Base-by-base conservation (phyloP, 2,888 invertebrate species). In the Mechanitis mazaeus region DNA sequence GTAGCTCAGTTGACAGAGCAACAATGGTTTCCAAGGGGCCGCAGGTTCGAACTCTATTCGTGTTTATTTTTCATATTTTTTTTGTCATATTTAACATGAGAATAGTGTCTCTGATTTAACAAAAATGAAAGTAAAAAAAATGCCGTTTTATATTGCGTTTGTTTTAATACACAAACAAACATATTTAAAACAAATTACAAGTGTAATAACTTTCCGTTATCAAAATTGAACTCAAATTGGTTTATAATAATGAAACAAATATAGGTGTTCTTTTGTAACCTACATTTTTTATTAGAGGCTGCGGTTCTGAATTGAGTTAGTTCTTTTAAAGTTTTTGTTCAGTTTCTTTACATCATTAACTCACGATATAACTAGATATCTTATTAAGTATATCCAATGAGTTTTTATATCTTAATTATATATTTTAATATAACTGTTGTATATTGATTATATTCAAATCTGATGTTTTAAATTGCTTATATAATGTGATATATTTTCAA, bases 131-230 rank as follows among this genome's bases (percentile, higher is more conserved):
- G 63, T 61, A 70, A 71, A 76, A 75, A 77, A 74, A 77, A 77
- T 66, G 68, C 71, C 65, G 75, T 76, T 75, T 74, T 67, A 68
- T 69, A 68, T 61, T 71, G 66, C 75, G 74, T 74, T 75, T 75
- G 75, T 71, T 66, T 71, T 67, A 66, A 63, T 64, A 69, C 54
- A 62, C 67, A 69, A 69, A 68, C 68, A 65, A 71, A 70, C 66
- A 67, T 69, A 60, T 66, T 61, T 58, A 58, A 42, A 63, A 57
- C 54, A 55, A 58, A 58, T 61, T 56, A 61, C 56, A 62, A 61
- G 58, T 62, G 60, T 55, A 61, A 66, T 62, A 53, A 55, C n/a
- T 54, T 55, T 54, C 64, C 67, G 65, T 67, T 65, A 65, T 45
- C 12, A 59, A 67, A 65, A 67, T 67, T 61, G 57, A 55, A 55